Evolutionary conservation across 2,888 invertebrate species (phyloP), one percentile per base, ranked within the genome.

Genomic region (Caenorhabditis becei): DNA sequence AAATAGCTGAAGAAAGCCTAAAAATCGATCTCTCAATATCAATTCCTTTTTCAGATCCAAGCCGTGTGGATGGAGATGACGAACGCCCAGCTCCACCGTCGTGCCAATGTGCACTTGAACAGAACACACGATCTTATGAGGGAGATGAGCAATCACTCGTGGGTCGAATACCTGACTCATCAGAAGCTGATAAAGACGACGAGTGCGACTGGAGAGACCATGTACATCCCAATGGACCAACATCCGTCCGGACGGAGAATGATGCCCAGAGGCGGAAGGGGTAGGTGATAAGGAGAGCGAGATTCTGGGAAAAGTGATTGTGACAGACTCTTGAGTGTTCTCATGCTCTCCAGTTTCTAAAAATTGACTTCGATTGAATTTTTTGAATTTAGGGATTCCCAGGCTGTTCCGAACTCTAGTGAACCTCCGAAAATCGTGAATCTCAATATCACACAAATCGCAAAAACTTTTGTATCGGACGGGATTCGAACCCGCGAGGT

Each of bases 111-210:
- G 10, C 14, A 35, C 35, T 35, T 41, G 10, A 41, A 41, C 41
- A 41, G 41, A 41, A 41, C 41, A 5, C 14, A 5, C 16, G 41
- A 41, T 5, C 2, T 2, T 10, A 20, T 35, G 20, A 35, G 35
- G n/a, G 35, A 58, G 26, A 58, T 58, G 58, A 18, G 2, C 18
- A 28, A 20, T 18, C 2, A 24, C 20, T n/a, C 11, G 35, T 58
- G 58, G 58, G 58, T 18, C 35, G n/a, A 58, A 18, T 35, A 18
- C 10, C 58, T 58, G 28, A 24, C 58, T 8, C 11, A 7, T 32
- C 58, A 58, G 32, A 58, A 58, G 35, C 58, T 58, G 2, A 16
- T 20, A 1, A 58, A 58, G 18, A n/a, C 11, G 2, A 18, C 18
- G 20, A 35, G 58, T 35, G 20, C 5, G 1, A 32, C 18, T 10